Evolutionary conservation across 23 tunicate species (phyloP).

Genomic region (Aplidium turbinatum): DNA sequence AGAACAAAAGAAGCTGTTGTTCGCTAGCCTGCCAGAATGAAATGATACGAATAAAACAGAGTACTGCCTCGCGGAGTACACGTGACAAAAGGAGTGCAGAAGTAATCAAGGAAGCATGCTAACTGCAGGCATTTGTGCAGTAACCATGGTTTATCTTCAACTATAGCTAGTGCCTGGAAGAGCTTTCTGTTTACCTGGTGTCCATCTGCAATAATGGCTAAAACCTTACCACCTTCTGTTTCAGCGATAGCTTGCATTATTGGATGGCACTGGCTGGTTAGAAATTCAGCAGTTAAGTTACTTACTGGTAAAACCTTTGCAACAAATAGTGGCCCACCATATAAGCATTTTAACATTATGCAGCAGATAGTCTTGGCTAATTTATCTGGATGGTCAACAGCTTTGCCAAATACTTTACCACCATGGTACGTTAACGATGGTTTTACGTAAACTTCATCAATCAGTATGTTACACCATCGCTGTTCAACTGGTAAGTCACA

Average conservation of each 20-base stretch:
- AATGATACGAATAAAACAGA: no score
- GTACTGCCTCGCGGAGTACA: no score
- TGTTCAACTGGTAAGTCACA: constrained; percentile 1
- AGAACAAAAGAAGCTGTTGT: no score
- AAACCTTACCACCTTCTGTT: constrained; percentile 5
- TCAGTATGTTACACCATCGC: background rate
- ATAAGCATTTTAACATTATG: constrained; percentile 14
- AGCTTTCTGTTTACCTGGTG: background rate
- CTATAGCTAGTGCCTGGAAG: background rate
- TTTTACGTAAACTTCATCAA: constrained; percentile 17
- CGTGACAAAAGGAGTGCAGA: no score
- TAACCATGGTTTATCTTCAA: no score
- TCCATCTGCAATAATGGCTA: background rate
- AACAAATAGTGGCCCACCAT: constrained; percentile 24
- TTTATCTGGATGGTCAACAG: constrained; percentile 29
- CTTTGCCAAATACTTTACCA: constrained; percentile 24
- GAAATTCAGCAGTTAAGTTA: constrained; percentile 10
- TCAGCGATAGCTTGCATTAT: constrained; percentile 6
- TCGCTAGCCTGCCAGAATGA: no score
- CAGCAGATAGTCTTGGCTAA: constrained; percentile 9
- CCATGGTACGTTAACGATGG: constrained; percentile 14
- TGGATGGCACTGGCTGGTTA: background rate
- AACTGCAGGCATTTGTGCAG: no score
- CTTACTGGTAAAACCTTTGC: constrained; percentile 7
- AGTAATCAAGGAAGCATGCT: no score